Evolutionary conservation across 1,140 invertebrate genomes (phyloP), one percentile per base, ranked within the genome.

Genomic region (Drosophila pandora): DNA sequence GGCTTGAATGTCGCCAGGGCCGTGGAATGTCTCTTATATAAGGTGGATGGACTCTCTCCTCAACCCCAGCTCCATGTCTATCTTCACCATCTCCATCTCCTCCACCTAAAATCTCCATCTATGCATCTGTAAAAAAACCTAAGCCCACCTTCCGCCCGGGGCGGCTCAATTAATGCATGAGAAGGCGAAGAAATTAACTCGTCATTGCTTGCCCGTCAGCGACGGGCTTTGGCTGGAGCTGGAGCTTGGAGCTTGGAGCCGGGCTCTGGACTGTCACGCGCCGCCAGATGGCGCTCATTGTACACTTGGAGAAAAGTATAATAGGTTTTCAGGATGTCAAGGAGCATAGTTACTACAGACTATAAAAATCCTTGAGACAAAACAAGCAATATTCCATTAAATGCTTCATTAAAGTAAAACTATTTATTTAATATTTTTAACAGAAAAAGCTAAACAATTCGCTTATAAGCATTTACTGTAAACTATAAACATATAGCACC

Each of bases 151-250:
- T 67, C 41, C 55, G 64, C 55, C 56, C 21, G 45, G 49, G 55
- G 77, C 59, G 17, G 53, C 61, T 81, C 78, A 61, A 71, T 85
- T 87, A 85, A 81, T 87, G 82, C 69, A 77, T 81, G 76, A 80
- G 73, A 71, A 77, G 82, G 82, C 72, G 80, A 79, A 73, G 79
- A 87, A 88, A 87, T 87, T 78, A 87, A 85, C 78, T 87, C 78
- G 82, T 88, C 82, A 88, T 87, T 82, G 82, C 64, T 64, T 70
- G 78, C 73, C 70, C 74, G 61, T 69, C 77, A 76, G 53, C 41
- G 49, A 50, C 39, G 52, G 48, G 74, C 71, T 61, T 57, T 61
- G 58, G 49, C 28, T 60, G 23, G 49, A 30, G 28, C 25, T 63
- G 49, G 49, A 47, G 21, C 45, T 56, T 50, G 54, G 50, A 17